Evolutionary conservation across 2,888 invertebrate species (phyloP), one percentile per base, ranked within the genome.

Genomic region (Zaprionus obscuricornis): DNA sequence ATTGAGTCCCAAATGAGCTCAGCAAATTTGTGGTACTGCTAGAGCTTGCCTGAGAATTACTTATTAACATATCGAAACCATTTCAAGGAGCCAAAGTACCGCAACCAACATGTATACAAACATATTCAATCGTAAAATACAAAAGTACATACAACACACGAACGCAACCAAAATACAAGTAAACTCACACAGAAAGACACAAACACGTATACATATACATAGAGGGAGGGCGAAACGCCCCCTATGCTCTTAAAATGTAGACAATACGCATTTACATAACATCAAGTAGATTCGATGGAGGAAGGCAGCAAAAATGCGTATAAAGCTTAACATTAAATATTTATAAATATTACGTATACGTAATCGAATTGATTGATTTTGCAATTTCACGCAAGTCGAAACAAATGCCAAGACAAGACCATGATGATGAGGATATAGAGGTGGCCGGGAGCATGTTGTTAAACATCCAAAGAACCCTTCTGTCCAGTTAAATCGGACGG

Each of bases 281-380:
- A 54, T 54, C 54, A 55, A 34, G 42, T 27, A 37, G 49, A 42
- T 56, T 40, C 26, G 37, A 2, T 18, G 34, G 60, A 69, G 64
- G 65, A 60, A 26, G 27, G 18, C 40, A 45, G 34, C 46, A 59
- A 56, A 71, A 63, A 71, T 63, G 57, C 66, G 59, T 55, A 67
- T 55, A 70, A 76, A 65, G 73, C 63, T 85, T 73, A 70, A 68
- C 77, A 82, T 87, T 68, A 87, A 88, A 86, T 84, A 85, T 88
- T 86, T 86, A 87, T 77, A 85, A 75, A 78, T 75, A 84, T 81
- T 74, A 64, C 83, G 73, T 82, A 85, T 85, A 74, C 77, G 82
- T 84, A 87, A 88, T 81, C 74, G 76, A 85, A 87, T 85, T 87
- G 88, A 87, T 88, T 87, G 88, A 87, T 86, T 82, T 68, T 72